phyloP scores from a whole-genome alignment of 2,113 vertebrate species.

The Diphyllodes magnificus region DNA sequence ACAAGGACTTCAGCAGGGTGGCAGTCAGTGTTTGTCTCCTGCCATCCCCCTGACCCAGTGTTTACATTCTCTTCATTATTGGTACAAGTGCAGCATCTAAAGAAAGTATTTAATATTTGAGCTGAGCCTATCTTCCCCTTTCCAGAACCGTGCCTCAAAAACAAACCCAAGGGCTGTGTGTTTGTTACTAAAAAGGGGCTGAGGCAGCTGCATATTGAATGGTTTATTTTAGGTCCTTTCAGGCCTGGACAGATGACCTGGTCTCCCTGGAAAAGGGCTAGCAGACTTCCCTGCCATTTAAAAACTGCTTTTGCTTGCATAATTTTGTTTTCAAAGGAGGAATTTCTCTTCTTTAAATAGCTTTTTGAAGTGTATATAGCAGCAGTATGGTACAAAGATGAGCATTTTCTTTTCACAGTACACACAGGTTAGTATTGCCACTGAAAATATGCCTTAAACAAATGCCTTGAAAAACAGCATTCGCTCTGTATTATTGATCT shows the following conservation, averaged over 20 bases:
- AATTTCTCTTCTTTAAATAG: slow-evolving; percentile 24
- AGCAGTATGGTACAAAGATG: slow-evolving; percentile 37
- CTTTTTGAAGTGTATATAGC: slow-evolving; percentile 36
- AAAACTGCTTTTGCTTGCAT: not conserved
- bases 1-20: not conserved
- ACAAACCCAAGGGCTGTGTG: not conserved
- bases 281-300: not conserved
- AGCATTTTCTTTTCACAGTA: slow-evolving; percentile 20
- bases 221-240: slow-evolving; percentile 40
- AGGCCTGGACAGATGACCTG: slow-evolving; percentile 15
- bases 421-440: slow-evolving; percentile 45
- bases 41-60: not conserved
- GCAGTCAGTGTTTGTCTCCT: not conserved
- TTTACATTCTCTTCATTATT: not conserved
- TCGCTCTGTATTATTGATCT: not conserved
- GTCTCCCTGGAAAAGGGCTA: not conserved
- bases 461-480: not conserved
- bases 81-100: not conserved
- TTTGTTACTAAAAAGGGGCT: not conserved
- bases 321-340: not conserved
- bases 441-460: slow-evolving; percentile 30
- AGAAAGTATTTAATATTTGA: not conserved
- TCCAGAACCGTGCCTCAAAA: not conserved
- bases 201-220: slow-evolving; percentile 8
- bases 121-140: not conserved